Base-by-base conservation (phyloP, 1,140 invertebrate species). In the Brachionus calyciflorus region DNA sequence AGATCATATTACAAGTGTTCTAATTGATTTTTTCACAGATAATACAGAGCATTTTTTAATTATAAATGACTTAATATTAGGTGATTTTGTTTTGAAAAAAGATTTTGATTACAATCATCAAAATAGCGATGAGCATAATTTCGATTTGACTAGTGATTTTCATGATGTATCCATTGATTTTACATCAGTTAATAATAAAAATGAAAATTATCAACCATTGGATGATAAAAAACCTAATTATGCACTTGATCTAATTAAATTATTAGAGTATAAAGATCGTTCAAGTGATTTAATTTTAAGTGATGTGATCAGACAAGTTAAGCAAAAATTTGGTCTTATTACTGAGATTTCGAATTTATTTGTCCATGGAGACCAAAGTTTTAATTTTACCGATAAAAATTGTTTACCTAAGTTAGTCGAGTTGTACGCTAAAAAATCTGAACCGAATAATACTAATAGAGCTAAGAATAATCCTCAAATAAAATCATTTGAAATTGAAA, bases 151-250 rank as follows among this genome's bases (percentile, higher is more conserved):
- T 65, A 7, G 1, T 17, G 33, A 24, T 41, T 65, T 41, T 46
- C 55, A 65, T 24, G 40, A 65, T 14, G 40, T 44, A 19, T 65
- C 60, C 7, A 65, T 65, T 37, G 60, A 65, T 14, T 65, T 65
- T 5, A 65, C 37, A n/a, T n/a, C n/a, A n/a, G n/a, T n/a, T n/a
- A 5, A n/a, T 5, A 37, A 37, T 37, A 9, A 3, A 37, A 37
- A 37, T 2, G 4, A 65, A 28, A 44, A 26, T 44, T 5, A 44
- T n/a, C n/a, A 19, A 65, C 26, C 2, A n/a, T n/a, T 19, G 1
- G 60, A 44, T 41, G 40, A 12, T 3, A 65, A 65, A 44, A 37
- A 41, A 6, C 19, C 21, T 7, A 65, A 44, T 24, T 65, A 21
- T 3, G 37, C 33, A 5, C 4, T 37, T 37, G 9, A 37, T 37